phyloP scores from a whole-genome alignment of 2,888 invertebrate species.

The Leptopterna dolabrata region DNA sequence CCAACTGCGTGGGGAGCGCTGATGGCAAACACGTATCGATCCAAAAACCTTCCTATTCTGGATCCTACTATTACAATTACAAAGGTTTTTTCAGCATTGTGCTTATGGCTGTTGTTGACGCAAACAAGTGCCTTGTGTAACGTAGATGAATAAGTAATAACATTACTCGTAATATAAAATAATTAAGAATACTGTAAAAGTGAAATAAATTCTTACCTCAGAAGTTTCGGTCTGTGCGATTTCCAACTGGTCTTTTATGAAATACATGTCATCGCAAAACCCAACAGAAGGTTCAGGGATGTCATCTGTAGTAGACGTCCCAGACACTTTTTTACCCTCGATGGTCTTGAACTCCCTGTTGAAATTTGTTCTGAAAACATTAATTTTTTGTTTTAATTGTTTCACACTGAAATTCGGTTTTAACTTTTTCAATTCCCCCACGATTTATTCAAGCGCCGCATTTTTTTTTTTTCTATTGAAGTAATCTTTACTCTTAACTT shows the following conservation, averaged over 20 bases:
- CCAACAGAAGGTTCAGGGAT: background rate
- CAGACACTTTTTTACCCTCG: too few species aligned
- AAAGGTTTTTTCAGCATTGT: constrained; percentile 11
- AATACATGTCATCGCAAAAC: too few species aligned
- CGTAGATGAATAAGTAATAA: constrained; percentile 57
- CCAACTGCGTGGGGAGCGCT: constrained; percentile 13
- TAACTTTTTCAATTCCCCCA: constrained; percentile 18
- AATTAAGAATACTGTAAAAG: background rate
- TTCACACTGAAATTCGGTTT: too few species aligned
- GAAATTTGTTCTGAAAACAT: too few species aligned
- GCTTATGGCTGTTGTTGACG: background rate
- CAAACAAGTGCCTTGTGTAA: constrained; percentile 52
- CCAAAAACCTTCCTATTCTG: background rate
- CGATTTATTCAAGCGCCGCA: background rate
- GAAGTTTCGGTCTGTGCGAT: constrained; percentile 30
- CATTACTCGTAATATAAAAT: constrained; percentile 54
- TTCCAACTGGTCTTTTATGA: constrained; percentile 30
- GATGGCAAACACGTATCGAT: too few species aligned
- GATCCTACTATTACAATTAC: background rate
- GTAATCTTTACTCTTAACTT: constrained; percentile 19
- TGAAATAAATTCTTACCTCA: constrained; percentile 28
- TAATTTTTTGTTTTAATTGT: too few species aligned
- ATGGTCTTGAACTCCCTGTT: too few species aligned
- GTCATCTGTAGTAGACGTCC: background rate
- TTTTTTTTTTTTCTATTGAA: constrained; percentile 10